phyloP scores from a whole-genome alignment of 2,113 vertebrate species.

The Platanista minor region DNA sequence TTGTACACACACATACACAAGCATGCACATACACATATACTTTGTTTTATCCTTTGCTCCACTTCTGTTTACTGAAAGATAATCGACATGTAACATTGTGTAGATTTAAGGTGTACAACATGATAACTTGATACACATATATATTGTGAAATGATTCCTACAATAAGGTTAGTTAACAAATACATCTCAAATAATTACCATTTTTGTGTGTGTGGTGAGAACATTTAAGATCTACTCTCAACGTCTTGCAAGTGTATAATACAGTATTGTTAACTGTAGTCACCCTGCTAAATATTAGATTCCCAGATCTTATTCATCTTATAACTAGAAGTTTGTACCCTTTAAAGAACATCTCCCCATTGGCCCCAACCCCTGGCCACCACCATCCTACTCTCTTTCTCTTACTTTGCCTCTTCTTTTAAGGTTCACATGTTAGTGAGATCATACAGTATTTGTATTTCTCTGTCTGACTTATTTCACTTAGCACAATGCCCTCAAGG shows the following conservation, averaged over 20 bases:
- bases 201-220: neutral
- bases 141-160: neutral
- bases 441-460: neutral
- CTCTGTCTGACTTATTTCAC: neutral
- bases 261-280: neutral
- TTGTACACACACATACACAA: neutral
- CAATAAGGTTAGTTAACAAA: neutral
- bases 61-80: neutral
- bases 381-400: neutral
- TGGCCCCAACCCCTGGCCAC: neutral
- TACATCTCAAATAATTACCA: neutral
- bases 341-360: neutral
- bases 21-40: neutral
- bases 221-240: neutral
- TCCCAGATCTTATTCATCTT: neutral
- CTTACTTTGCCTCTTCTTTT: neutral
- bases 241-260: neutral
- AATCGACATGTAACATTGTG: neutral
- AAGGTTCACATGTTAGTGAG: neutral
- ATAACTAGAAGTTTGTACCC: neutral
- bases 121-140: neutral
- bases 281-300: neutral
- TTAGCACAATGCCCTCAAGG: neutral
- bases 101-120: neutral
- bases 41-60: neutral